These are phyloP conservation scores for Phenacoccus solenopsis DNA, from an alignment of 1,140 invertebrate genomes.

Conservation along the genomic window DNA sequence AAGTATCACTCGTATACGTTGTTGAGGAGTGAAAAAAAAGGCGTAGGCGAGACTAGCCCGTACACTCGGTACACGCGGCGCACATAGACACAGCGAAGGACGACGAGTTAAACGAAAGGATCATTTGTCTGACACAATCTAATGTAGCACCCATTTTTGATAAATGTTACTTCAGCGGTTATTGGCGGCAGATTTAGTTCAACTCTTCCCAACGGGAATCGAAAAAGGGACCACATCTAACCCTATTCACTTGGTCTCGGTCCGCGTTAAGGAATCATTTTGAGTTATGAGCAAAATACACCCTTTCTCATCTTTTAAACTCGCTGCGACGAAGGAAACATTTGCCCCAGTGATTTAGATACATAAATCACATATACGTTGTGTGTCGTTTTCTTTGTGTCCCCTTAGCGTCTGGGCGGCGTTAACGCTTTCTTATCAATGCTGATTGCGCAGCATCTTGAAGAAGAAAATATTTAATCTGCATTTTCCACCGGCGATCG, in stretches of 20 bases:
- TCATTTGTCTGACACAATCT: too few species aligned
- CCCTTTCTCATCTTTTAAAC: not conserved
- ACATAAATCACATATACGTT: not conserved
- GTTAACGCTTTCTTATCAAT: not conserved
- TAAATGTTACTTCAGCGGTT: too few species aligned
- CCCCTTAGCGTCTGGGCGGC: not conserved
- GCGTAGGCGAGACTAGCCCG: too few species aligned
- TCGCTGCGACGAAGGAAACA: not conserved
- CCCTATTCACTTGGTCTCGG: not conserved
- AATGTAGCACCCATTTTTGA: too few species aligned
- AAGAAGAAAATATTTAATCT: not conserved
- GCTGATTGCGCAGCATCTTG: not conserved
- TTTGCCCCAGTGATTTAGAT: slow-evolving; percentile 1
- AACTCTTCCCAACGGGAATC: too few species aligned
- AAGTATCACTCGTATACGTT: too few species aligned
- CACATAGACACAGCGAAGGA: too few species aligned
- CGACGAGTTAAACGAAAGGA: too few species aligned
- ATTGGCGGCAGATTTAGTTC: too few species aligned
- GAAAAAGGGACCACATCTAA: too few species aligned
- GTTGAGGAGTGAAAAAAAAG: too few species aligned
- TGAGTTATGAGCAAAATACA: not conserved
- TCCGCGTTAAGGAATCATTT: not conserved
- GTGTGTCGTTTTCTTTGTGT: not conserved
- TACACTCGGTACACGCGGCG: too few species aligned
- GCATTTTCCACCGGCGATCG: not conserved